phyloP scores from a whole-genome alignment of 2,113 vertebrate species.

The Acanthochromis polyacanthus region DNA sequence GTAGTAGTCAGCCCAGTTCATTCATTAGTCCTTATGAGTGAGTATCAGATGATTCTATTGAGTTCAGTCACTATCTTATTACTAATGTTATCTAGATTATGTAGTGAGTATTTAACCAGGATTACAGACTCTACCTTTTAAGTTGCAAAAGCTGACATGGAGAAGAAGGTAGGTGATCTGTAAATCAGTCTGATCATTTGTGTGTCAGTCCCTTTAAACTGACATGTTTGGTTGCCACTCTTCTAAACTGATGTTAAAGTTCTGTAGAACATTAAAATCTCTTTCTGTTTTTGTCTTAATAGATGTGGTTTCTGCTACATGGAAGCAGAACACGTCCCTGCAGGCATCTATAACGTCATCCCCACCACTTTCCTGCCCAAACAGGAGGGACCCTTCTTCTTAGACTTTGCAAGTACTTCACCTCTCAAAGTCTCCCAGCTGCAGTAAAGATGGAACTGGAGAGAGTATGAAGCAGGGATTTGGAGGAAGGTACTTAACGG shows the following conservation, averaged over 20 bases:
- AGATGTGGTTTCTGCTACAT: slow-evolving; percentile 98
- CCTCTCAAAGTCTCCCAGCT: slow-evolving; percentile 92
- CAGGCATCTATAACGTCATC: slow-evolving; percentile 95
- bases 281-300: neutral
- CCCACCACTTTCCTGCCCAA: slow-evolving; percentile 97
- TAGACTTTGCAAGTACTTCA: slow-evolving; percentile 91
- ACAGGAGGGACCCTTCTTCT: slow-evolving; percentile 98
- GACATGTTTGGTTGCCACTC: neutral
- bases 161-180: neutral
- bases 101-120: too few species aligned
- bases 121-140: neutral
- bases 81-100: too few species aligned
- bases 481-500: neutral
- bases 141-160: neutral
- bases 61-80: too few species aligned
- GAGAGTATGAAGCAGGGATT: neutral
- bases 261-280: neutral
- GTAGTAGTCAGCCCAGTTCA: too few species aligned
- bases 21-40: too few species aligned
- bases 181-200: neutral
- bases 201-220: neutral
- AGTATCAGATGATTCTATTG: too few species aligned
- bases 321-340: slow-evolving; percentile 89
- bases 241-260: neutral
- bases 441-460: slow-evolving; percentile 84